Percentiles rank a stretch among this genome's conserved stretches.
Evolutionary conservation across 2,888 invertebrate species (phyloP).

Genomic region (Timema podura): DNA sequence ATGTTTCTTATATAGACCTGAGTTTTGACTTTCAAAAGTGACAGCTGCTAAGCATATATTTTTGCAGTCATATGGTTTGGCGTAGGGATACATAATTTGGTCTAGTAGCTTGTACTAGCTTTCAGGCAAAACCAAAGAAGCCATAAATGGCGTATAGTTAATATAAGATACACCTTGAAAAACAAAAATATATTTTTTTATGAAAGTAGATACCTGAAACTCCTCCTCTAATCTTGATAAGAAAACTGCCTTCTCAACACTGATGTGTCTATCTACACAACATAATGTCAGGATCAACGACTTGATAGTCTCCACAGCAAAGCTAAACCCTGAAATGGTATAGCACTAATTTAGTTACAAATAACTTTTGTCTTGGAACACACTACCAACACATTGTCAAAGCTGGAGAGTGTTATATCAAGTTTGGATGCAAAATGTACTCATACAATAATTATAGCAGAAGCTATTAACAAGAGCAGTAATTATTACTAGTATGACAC

Average conservation of each 20-base stretch:
- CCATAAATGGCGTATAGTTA: neutral
- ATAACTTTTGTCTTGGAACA: too few relatives aligned
- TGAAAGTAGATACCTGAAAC: slow-evolving; percentile 65
- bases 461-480: too few relatives aligned
- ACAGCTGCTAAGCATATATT: too few relatives aligned
- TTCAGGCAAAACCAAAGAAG: neutral
- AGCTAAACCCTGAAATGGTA: slow-evolving; percentile 64
- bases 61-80: neutral
- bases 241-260: slow-evolving; percentile 75
- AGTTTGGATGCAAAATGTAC: too few relatives aligned
- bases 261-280: slow-evolving; percentile 69
- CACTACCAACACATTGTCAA: too few relatives aligned
- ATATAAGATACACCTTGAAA: neutral
- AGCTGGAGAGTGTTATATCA: too few relatives aligned
- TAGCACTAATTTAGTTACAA: too few relatives aligned
- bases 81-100: neutral
- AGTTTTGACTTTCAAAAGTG: too few relatives aligned
- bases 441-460: too few relatives aligned
- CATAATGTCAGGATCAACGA: slow-evolving; percentile 85
- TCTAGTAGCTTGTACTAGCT: neutral
- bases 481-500: too few relatives aligned
- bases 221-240: slow-evolving; percentile 87
- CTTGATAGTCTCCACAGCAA: slow-evolving; percentile 84
- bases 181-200: neutral
- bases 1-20: too few relatives aligned